These are phyloP conservation scores for Zygothrica quintamaculata DNA, from an alignment of 2,888 invertebrate species.

Conservation along the genomic window DNA sequence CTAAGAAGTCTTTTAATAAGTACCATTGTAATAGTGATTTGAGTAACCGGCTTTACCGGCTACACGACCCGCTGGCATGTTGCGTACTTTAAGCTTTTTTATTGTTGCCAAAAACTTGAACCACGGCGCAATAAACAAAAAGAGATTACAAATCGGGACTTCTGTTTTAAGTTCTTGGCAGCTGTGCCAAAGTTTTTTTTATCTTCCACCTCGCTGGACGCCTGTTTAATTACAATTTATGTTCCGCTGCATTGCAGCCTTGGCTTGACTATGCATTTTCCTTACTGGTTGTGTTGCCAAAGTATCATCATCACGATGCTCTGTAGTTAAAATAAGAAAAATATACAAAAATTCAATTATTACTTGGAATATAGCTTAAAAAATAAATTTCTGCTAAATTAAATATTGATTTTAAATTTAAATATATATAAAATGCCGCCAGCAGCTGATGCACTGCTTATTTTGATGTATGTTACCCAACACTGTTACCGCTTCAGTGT, in stretches of 20 bases:
- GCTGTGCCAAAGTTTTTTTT: conserved; percentile 37
- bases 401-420: background rate
- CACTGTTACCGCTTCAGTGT: conserved; percentile 40
- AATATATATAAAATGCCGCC: conserved; percentile 11
- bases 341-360: conserved; percentile 3
- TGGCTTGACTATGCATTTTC: conserved; percentile 14
- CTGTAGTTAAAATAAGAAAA: background rate
- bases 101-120: conserved; percentile 31
- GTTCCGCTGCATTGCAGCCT: conserved; percentile 37
- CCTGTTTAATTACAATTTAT: conserved; percentile 56
- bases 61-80: conserved; percentile 85
- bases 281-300: conserved; percentile 23
- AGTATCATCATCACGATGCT: background rate
- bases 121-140: conserved; percentile 13
- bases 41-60: conserved; percentile 85
- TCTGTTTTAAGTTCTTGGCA: conserved; percentile 30
- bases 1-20: conserved; percentile 34
- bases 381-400: background rate
- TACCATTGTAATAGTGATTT: conserved; percentile 84
- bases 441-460: conserved; percentile 2
- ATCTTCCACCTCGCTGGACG: conserved; percentile 2
- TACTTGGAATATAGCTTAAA: background rate
- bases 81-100: conserved; percentile 31
- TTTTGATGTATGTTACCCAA: conserved; percentile 21
- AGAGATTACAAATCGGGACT: conserved; percentile 6